Evolutionary conservation across 92 coral and sea anemone genomes (phyloP).

Genomic region (Heliopora coerulea): DNA sequence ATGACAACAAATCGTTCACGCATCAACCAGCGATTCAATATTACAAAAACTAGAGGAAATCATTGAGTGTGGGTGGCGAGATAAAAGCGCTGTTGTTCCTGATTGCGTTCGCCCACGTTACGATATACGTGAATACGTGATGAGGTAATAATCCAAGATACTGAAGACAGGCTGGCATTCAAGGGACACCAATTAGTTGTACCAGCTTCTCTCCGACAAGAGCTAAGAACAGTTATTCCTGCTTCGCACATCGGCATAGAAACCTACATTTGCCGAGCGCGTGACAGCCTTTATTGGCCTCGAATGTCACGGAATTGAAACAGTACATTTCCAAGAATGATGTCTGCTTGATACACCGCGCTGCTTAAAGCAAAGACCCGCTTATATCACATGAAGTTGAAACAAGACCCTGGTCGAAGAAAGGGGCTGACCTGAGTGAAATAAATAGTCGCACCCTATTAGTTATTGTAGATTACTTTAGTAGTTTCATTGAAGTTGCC

Average conservation of each 20-base stretch:
- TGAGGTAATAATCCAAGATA: constrained; percentile 43
- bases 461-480: constrained; percentile 46
- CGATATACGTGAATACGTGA: constrained; percentile 34
- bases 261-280: constrained; percentile 40
- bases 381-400: constrained; percentile 35
- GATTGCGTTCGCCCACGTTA: constrained; percentile 41
- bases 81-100: constrained; percentile 25
- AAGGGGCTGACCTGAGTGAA: constrained; percentile 46
- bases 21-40: constrained; percentile 39
- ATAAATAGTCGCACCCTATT: constrained; percentile 30
- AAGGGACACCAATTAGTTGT: constrained; percentile 43
- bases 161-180: constrained; percentile 28
- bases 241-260: constrained; percentile 41
- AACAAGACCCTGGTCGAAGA: constrained; percentile 48
- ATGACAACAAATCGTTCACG: constrained; percentile 46
- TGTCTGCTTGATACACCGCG: constrained; percentile 30
- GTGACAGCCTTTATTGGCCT: constrained; percentile 47
- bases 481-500: constrained; percentile 46
- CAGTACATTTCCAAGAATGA: constrained; percentile 47
- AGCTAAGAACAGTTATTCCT: constrained; percentile 37
- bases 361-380: constrained; percentile 49
- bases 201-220: constrained; percentile 47
- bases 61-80: constrained; percentile 52
- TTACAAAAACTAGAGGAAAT: constrained; percentile 40
- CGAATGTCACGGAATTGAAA: constrained; percentile 48